Base-by-base conservation (phyloP, 1,140 invertebrate species). In the Yoshiicerus persimilis region DNA sequence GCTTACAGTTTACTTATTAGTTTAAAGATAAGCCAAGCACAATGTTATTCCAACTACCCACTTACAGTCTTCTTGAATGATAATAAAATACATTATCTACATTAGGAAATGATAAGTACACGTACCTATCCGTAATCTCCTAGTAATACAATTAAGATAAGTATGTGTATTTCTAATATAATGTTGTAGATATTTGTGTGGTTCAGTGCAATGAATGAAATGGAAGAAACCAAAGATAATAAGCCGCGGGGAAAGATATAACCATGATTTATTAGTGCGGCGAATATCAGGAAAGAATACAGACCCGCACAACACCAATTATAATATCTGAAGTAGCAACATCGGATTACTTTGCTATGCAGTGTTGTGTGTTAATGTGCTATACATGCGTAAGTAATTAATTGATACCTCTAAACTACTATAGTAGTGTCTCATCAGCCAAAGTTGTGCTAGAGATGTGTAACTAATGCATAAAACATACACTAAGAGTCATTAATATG, bases 181-280 rank as follows among this genome's bases (percentile, higher is more conserved):
- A 80, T 80, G 34, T 47, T 47, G 20, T 77, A 32, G 16, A 38
- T 20, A 80, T 34, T 4, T 80, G 32, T 36, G 32, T 80, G 32
- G 32, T 70, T 36, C 32, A 80, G 32, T 80, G 75, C 30, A 36
- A 80, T 36, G 30, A 80, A 23, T 80, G 75, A 34, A 80, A 80
- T 36, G 70, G 75, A 80, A 80, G 32, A 80, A 80, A 80, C 75
- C 75, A 80, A 80, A 80, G 75, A 80, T 80, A n/a, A 34, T 34
- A 38, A 80, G 32, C 75, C 32, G 32, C 75, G 32, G 75, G 75
- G 75, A 80, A 36, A 80, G 30, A 80, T n/a, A 80, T 30, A 70
- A 70, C 66, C 30, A 30, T 80, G 75, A 80, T 80, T 80, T 80
- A 80, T 80, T 34, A 36, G n/a, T 80, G 47, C 47, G 47, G 47